These are phyloP conservation scores for Falco peregrinus DNA, from an alignment of 2,797 vertebrate species.

Conservation along the genomic window DNA sequence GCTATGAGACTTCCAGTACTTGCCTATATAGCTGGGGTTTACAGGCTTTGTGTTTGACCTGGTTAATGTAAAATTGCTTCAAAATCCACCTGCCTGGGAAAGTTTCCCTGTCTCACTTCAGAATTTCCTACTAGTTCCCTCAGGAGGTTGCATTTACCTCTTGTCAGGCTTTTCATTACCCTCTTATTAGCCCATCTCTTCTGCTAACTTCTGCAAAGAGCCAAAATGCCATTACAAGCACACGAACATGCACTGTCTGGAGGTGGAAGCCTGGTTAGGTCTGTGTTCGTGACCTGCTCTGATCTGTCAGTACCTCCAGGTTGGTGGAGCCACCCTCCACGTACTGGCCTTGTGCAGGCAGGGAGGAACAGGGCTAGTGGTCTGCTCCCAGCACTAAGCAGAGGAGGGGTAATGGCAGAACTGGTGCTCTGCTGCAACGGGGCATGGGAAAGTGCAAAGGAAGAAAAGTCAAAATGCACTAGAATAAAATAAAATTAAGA, in stretches of 20 bases:
- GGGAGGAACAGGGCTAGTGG: not conserved
- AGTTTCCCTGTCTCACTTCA: not conserved
- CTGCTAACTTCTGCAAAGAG: not conserved
- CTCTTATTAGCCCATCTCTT: not conserved
- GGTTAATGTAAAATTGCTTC: not conserved
- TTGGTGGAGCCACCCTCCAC: not conserved
- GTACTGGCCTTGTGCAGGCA: accelerated
- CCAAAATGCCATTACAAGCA: not conserved
- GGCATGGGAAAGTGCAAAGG: not conserved
- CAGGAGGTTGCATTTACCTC: not conserved
- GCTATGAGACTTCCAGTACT: not conserved
- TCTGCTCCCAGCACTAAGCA: not conserved
- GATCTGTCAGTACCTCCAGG: not conserved
- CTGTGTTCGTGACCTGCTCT: not conserved
- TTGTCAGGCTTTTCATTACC: not conserved
- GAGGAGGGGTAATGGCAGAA: not conserved
- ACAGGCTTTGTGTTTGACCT: not conserved
- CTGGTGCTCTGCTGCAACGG: not conserved
- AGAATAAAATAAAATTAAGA: not conserved
- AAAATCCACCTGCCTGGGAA: not conserved
- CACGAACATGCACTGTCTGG: not conserved
- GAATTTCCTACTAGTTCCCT: not conserved
- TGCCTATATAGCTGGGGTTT: not conserved
- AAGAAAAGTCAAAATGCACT: not conserved
- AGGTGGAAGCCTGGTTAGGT: not conserved